Conservation (phyloP, 1,140 invertebrate genomes). For the Lethrus apterus region DNA sequence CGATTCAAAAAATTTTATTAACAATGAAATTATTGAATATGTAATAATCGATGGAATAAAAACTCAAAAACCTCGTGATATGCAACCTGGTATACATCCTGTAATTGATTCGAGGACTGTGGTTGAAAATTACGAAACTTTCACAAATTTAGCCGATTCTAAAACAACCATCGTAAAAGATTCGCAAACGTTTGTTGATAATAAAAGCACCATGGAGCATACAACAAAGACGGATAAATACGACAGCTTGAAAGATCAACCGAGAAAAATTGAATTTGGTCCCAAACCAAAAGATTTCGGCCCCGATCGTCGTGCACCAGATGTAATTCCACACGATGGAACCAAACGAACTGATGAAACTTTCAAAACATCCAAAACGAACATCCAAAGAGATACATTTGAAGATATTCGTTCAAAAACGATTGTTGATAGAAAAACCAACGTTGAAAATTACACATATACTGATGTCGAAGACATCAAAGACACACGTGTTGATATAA, state of each 20-base stretch:
- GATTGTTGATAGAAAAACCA: constrained; percentile 20
- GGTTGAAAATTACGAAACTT: constrained; percentile 23
- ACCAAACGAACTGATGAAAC: not conserved
- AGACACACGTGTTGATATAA: constrained; percentile 10
- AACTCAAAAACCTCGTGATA: not conserved
- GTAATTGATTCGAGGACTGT: constrained; percentile 21
- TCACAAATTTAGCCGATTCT: constrained; percentile 23
- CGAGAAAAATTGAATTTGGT: constrained; percentile 3
- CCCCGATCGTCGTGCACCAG: not conserved
- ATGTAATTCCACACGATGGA: not conserved
- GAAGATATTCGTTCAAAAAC: constrained; percentile 7
- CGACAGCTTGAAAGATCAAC: constrained; percentile 19
- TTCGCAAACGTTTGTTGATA: constrained; percentile 27
- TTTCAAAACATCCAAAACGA: not conserved
- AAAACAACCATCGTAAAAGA: constrained; percentile 31
- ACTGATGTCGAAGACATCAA: constrained; percentile 16
- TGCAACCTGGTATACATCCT: constrained; percentile 1
- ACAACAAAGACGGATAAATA: constrained; percentile 23
- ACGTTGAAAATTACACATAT: no score
- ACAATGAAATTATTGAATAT: constrained; percentile 6
- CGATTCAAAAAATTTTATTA: constrained; percentile 15
- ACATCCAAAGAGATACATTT: not conserved
- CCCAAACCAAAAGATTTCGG: not conserved
- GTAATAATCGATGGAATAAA: constrained; percentile 4
- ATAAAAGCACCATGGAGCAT: constrained; percentile 23